These are phyloP conservation scores for Neoscelio sp. DNA, from an alignment of 2,888 invertebrate species.

Conservation along the genomic window DNA sequence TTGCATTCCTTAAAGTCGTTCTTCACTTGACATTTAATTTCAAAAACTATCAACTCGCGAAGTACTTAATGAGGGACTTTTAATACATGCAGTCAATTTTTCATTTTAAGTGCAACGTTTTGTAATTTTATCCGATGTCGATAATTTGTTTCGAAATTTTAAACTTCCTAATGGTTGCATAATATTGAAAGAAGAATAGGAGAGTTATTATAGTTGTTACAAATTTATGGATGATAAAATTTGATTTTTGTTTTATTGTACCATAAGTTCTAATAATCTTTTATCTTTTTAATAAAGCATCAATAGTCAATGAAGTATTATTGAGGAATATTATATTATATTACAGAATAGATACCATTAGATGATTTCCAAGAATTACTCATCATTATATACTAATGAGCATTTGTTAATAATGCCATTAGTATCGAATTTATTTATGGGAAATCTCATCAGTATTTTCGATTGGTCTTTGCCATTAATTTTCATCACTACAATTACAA, in stretches of 20 bases:
- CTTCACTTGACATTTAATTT: conserved; percentile 40
- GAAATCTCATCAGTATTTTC: too few relatives aligned
- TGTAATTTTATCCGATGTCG: conserved; percentile 34
- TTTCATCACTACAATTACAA: too few relatives aligned
- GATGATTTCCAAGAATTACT: too few relatives aligned
- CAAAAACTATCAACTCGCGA: conserved; percentile 29
- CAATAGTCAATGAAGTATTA: conserved; percentile 45
- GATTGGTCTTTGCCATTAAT: too few relatives aligned
- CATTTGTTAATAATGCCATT: too few relatives aligned
- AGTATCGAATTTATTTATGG: too few relatives aligned
- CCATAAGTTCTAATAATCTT: conserved; percentile 54
- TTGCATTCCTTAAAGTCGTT: conserved; percentile 44
- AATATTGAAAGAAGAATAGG: conserved; percentile 57
- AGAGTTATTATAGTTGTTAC: conserved; percentile 64
- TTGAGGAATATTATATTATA: too few relatives aligned
- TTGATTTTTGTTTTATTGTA: conserved; percentile 64
- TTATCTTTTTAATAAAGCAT: conserved; percentile 57
- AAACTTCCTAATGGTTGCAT: conserved; percentile 64
- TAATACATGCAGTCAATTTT: conserved; percentile 31
- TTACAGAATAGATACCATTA: too few relatives aligned
- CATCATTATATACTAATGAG: too few relatives aligned
- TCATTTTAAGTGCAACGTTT: conserved; percentile 23
- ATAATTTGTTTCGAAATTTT: conserved; percentile 50
- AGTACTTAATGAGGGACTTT: conserved; percentile 20
- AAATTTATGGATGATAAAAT: conserved; percentile 57